These are phyloP conservation scores for Ictalurus furcatus DNA, from an alignment of 2,113 vertebrate species.

Conservation along the genomic window DNA sequence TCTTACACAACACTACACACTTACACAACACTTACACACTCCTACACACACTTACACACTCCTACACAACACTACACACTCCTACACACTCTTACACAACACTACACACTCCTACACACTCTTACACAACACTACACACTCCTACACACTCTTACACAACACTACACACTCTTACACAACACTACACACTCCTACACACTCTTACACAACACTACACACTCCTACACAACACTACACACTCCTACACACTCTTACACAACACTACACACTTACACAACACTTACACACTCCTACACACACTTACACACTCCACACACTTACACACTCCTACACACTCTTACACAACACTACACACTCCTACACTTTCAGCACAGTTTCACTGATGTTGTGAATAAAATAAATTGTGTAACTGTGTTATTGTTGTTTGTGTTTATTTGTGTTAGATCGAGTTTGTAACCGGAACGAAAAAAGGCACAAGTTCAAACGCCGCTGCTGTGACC, in stretches of 20 bases:
- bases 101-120: background rate
- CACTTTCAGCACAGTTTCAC: background rate
- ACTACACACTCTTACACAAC: too few relatives aligned
- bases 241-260: background rate
- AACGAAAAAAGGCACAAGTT: conserved; percentile 92
- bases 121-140: background rate
- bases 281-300: background rate
- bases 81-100: too few relatives aligned
- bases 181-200: too few relatives aligned
- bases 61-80: too few relatives aligned
- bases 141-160: too few relatives aligned
- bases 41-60: too few relatives aligned
- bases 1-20: too few relatives aligned
- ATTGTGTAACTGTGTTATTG: background rate
- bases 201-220: too few relatives aligned
- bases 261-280: background rate
- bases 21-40: too few relatives aligned
- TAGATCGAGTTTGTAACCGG: conserved; percentile 98
- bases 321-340: background rate
- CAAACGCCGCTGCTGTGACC: conserved; percentile 80
- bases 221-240: too few relatives aligned
- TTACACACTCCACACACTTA: background rate
- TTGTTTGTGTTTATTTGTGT: conserved; percentile 2
- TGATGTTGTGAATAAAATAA: background rate
- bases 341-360: background rate